Evolutionary conservation across 2,113 vertebrate genomes (phyloP), one percentile per base, ranked within the genome.

Genomic region (Microcebus jonahi): DNA sequence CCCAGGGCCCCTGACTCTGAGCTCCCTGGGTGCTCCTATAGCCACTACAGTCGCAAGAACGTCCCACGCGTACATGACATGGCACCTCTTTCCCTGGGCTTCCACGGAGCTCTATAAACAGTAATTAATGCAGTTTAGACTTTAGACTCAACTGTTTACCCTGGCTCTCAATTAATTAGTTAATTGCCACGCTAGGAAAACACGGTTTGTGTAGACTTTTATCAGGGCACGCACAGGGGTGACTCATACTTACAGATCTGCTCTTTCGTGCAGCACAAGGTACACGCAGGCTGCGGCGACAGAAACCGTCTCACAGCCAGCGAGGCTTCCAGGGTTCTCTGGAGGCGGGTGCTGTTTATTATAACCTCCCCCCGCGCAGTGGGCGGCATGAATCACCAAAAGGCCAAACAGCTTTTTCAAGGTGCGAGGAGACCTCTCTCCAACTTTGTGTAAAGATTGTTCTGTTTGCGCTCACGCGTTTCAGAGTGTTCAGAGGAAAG

Each of bases 91-190:
- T 86, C 92, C 4, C 12, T 12, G 34, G 45, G 68, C 84, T 79
- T 75, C 57, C 92, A 20, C 2, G 7, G 86, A 87, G 88, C 65
- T 97, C 86, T 50, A 68, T 85, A 97, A 97, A 95, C 96, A 92
- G 87, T 95, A 61, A 97, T 97, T 95, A 98, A 95, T 82, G 95
- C 71, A 42, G 68, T 80, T 65, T 71, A 95, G 91, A 93, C 23
- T 7, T 75, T 88, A 75, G 68, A 45, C 80, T 93, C 73, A 21
- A 84, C 84, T 92, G 95, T 96, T 96, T 97, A 90, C 84, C 23
- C 90, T 86, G 90, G 91, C 81, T 95, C 61, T 92, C 96, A 83
- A 91, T 97, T 97, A 97, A 96, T 98, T 96, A 96, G 93, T 76
- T 96, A 96, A 97, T 97, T 96, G 94, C 92, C 85, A 63, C 80